Conservation (phyloP, 2,113 vertebrate species). For the Nansenia antarctica region DNA sequence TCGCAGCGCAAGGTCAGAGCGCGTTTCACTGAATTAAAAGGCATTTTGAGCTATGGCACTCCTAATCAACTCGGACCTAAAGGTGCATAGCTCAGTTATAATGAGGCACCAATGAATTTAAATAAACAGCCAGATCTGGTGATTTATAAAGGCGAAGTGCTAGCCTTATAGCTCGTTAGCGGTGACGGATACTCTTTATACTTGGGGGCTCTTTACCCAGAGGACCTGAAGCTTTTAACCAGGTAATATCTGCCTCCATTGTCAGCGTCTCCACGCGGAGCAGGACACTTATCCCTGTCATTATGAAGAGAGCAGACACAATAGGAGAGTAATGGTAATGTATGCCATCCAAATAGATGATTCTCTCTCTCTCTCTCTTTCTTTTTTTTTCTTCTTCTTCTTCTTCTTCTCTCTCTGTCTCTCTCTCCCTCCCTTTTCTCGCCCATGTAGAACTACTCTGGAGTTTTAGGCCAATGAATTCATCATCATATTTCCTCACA, state of each 20-base stretch:
- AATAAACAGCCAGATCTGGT: slow-evolving; percentile 97
- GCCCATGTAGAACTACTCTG: slow-evolving; percentile 67
- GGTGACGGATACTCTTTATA: slow-evolving; percentile 91
- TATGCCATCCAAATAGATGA: slow-evolving; percentile 79
- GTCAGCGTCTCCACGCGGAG: slow-evolving; percentile 74
- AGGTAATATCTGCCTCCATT: slow-evolving; percentile 82
- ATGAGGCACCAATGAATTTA: slow-evolving; percentile 99
- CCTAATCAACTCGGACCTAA: slow-evolving; percentile 99
- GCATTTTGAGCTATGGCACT: slow-evolving; percentile 98
- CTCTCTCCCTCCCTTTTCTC: slow-evolving; percentile 49
- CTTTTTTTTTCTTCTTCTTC: not conserved
- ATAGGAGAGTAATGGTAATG: slow-evolving; percentile 80
- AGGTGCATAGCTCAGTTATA: slow-evolving; percentile 99
- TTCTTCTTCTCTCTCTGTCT: slow-evolving; percentile 39
- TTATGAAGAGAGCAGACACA: slow-evolving; percentile 83
- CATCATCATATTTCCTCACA: slow-evolving; percentile 79
- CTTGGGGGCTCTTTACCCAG: slow-evolving; percentile 81
- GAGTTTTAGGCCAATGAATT: slow-evolving; percentile 73
- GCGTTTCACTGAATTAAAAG: slow-evolving; percentile 99
- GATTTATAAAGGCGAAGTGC: slow-evolving; percentile 96
- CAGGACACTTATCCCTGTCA: slow-evolving; percentile 82
- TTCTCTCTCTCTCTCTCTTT: slow-evolving; percentile 63
- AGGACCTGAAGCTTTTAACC: slow-evolving; percentile 84
- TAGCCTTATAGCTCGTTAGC: slow-evolving; percentile 99
- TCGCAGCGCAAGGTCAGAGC: slow-evolving; percentile 98